A percentile compares a stretch with the other conserved stretches of the same genome.
Evolutionary conservation across 2,113 vertebrate species (phyloP).

Genomic region (Solea senegalensis): DNA sequence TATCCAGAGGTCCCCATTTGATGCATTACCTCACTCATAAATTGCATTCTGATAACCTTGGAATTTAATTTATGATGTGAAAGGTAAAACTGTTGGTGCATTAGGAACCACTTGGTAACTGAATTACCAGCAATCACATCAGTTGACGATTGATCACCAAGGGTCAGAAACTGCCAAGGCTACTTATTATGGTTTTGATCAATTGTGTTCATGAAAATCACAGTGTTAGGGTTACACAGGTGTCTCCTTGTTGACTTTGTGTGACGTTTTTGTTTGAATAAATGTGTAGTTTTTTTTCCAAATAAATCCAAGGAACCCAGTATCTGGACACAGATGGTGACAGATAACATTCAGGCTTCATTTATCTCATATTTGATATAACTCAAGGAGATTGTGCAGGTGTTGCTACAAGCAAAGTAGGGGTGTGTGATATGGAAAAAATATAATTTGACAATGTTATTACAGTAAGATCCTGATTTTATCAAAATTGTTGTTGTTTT

Average conservation of each 20-base stretch:
- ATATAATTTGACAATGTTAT: too few relatives aligned
- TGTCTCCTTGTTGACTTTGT: not conserved
- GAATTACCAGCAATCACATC: slow-evolving; percentile 31
- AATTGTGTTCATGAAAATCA: not conserved
- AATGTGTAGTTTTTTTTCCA: too few relatives aligned
- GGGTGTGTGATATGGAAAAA: too few relatives aligned
- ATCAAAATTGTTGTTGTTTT: too few relatives aligned
- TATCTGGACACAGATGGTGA: too few relatives aligned
- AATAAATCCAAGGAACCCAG: too few relatives aligned
- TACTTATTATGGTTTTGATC: slow-evolving; percentile 3
- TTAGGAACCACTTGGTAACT: slow-evolving; percentile 44
- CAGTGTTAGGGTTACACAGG: too few relatives aligned
- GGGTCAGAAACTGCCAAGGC: slow-evolving; percentile 3
- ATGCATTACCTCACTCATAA: slow-evolving; percentile 22
- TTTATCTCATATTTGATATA: not conserved
- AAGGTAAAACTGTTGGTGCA: slow-evolving; percentile 45
- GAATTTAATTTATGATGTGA: slow-evolving; percentile 40
- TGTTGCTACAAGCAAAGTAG: not conserved
- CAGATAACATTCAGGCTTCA: too few relatives aligned
- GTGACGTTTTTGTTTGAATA: not conserved
- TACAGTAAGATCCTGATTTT: too few relatives aligned
- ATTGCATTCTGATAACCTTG: slow-evolving; percentile 26
- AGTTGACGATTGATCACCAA: not conserved
- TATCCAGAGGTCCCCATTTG: not conserved
- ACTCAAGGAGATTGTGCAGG: not conserved